These are phyloP conservation scores for Phrynocephalus forsythii DNA, from an alignment of 2,797 vertebrate species.

Conservation along the genomic window DNA sequence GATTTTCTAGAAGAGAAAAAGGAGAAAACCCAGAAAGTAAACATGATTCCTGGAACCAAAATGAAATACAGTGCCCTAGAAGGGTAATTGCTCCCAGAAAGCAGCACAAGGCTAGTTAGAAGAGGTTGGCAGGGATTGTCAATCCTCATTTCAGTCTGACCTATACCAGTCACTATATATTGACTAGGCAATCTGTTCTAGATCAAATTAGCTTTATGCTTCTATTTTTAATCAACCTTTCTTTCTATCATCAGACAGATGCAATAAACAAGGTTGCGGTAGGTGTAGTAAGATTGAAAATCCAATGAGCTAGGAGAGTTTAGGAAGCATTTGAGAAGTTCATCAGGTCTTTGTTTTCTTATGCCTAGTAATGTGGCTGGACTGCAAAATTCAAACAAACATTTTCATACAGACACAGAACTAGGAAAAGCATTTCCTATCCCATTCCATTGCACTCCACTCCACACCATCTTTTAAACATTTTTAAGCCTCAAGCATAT, in stretches of 20 bases:
- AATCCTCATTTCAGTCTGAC: slow-evolving; percentile 24
- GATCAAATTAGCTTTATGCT: slow-evolving; percentile 2
- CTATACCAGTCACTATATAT: background rate
- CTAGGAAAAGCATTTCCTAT: background rate
- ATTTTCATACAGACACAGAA: background rate
- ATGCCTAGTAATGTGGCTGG: background rate
- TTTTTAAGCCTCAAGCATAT: background rate
- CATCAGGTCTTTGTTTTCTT: background rate
- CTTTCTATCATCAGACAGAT: background rate
- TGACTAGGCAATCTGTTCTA: slow-evolving; percentile 2
- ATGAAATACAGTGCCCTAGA: background rate
- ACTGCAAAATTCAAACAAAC: background rate
- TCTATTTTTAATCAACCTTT: slow-evolving; percentile 9
- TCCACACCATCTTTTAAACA: background rate
- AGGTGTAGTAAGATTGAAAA: background rate
- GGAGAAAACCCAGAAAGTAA: background rate
- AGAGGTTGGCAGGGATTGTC: background rate
- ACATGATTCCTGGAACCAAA: background rate
- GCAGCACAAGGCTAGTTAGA: background rate
- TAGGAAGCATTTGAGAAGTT: background rate
- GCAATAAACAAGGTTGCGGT: slow-evolving; percentile 3
- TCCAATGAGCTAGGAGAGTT: background rate
- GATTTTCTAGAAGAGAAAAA: background rate
- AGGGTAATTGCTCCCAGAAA: background rate
- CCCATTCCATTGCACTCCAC: too few relatives aligned